A percentile compares a stretch with the other conserved stretches of the same genome.
phyloP scores from a whole-genome alignment of 1,140 invertebrate genomes.

The Euura lappo region DNA sequence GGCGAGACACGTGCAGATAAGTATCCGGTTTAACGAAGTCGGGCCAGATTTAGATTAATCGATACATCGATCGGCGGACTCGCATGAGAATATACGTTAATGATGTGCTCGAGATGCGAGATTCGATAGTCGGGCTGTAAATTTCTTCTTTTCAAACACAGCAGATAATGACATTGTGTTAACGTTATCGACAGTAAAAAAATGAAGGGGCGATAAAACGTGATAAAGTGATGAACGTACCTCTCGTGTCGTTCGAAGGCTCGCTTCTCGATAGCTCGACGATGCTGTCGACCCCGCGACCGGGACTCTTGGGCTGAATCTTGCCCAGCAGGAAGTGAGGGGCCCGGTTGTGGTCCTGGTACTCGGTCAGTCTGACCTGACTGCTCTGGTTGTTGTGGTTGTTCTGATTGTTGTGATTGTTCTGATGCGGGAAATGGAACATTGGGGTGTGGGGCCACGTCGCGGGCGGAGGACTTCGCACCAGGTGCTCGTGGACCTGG shows the following conservation, averaged over 20 bases:
- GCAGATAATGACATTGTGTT: no score
- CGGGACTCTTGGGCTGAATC: slow-evolving; percentile 43
- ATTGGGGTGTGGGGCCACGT: slow-evolving; percentile 66
- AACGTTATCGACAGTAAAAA: no score
- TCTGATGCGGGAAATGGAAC: slow-evolving; percentile 52
- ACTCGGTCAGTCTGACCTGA: background rate
- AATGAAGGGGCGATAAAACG: no score
- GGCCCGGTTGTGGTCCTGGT: background rate
- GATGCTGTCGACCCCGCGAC: slow-evolving; percentile 37
- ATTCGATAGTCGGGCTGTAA: no score
- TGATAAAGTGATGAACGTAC: slow-evolving; percentile 23
- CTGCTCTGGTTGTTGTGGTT: background rate
- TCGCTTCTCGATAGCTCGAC: slow-evolving; percentile 50
- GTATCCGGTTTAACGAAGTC: no score
- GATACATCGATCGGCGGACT: no score
- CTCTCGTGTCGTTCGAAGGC: slow-evolving; percentile 50
- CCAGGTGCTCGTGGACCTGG: slow-evolving; percentile 83
- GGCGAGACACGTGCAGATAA: no score
- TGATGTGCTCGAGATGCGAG: no score
- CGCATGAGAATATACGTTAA: no score
- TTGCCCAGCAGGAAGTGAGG: slow-evolving; percentile 27
- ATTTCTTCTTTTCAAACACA: no score
- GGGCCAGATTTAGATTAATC: no score
- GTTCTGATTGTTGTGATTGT: slow-evolving; percentile 27
- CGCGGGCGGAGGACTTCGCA: slow-evolving; percentile 79